These are phyloP conservation scores for Drosophila malerkotliana DNA, from an alignment of 1,140 invertebrate species.

Conservation along the genomic window DNA sequence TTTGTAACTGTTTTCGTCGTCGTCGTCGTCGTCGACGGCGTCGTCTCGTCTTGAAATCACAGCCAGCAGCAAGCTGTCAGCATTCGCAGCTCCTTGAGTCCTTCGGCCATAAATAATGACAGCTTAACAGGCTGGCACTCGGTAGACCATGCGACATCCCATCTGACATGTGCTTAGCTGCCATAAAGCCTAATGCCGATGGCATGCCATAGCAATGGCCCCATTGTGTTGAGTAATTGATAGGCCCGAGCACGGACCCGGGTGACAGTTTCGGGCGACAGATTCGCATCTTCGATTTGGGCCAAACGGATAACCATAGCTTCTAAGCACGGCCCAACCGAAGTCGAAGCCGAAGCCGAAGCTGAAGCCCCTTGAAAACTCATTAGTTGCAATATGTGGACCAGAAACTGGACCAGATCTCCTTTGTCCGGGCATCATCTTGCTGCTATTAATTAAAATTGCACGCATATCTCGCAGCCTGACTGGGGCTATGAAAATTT, in stretches of 20 bases:
- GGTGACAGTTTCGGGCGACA: slow-evolving; percentile 34
- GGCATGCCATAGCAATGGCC: slow-evolving; percentile 2
- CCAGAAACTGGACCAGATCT: slow-evolving; percentile 26
- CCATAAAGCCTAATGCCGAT: slow-evolving; percentile 44
- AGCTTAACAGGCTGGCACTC: slow-evolving; percentile 55
- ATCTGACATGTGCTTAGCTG: slow-evolving; percentile 69
- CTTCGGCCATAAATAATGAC: slow-evolving; percentile 64
- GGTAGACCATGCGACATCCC: slow-evolving; percentile 34
- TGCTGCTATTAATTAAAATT: slow-evolving; percentile 74
- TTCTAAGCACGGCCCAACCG: too few relatives aligned
- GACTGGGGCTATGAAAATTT: slow-evolving; percentile 45
- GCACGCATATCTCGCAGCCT: slow-evolving; percentile 42
- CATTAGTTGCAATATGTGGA: slow-evolving; percentile 57
- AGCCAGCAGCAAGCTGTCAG: slow-evolving; percentile 64
- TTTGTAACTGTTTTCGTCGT: slow-evolving; percentile 61
- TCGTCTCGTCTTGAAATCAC: slow-evolving; percentile 37
- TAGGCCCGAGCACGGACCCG: slow-evolving; percentile 39
- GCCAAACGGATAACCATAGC: not conserved
- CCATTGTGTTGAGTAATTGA: slow-evolving; percentile 64
- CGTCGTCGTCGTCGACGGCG: not conserved
- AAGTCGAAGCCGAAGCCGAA: too few relatives aligned
- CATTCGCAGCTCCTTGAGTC: slow-evolving; percentile 48
- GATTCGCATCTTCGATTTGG: slow-evolving; percentile 55
- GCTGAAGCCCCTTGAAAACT: slow-evolving; percentile 29
- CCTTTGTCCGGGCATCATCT: slow-evolving; percentile 22